phyloP scores from a whole-genome alignment of 2,113 vertebrate genomes.

The Bubo scandiacus region DNA sequence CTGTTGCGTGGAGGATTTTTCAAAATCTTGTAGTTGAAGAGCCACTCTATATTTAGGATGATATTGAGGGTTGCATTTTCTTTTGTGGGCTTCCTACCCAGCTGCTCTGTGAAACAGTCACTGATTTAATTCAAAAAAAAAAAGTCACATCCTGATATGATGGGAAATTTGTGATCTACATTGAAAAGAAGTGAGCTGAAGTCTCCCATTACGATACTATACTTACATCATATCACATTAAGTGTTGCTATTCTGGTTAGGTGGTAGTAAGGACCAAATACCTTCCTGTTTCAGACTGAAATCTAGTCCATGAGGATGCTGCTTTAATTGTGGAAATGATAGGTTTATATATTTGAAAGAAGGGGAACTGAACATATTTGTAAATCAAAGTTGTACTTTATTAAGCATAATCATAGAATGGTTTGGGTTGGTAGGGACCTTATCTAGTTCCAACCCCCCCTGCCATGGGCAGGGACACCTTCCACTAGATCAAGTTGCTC shows the following conservation, averaged over 20 bases:
- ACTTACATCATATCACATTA: neutral
- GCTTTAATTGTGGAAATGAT: neutral
- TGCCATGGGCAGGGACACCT: rapidly evolving
- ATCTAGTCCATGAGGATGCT: neutral
- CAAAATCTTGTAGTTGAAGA: neutral
- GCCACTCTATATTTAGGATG: slow-evolving; percentile 18
- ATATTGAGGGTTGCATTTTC: neutral
- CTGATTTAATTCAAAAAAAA: neutral
- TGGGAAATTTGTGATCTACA: neutral
- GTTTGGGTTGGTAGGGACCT: neutral
- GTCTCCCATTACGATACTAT: neutral
- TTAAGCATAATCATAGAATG: neutral
- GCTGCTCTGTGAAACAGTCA: neutral
- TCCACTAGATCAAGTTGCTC: neutral
- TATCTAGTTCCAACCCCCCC: neutral
- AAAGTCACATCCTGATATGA: neutral
- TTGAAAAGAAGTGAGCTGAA: neutral
- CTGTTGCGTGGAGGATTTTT: neutral
- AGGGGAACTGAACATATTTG: neutral
- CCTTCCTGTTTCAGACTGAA: neutral
- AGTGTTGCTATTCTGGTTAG: neutral
- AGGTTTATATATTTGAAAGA: neutral
- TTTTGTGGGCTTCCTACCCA: slow-evolving; percentile 14
- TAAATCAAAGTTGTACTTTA: neutral
- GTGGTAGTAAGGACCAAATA: neutral